Evolutionary conservation across 1,140 invertebrate species (phyloP).

Genomic region (Paraescarpia echinospica): DNA sequence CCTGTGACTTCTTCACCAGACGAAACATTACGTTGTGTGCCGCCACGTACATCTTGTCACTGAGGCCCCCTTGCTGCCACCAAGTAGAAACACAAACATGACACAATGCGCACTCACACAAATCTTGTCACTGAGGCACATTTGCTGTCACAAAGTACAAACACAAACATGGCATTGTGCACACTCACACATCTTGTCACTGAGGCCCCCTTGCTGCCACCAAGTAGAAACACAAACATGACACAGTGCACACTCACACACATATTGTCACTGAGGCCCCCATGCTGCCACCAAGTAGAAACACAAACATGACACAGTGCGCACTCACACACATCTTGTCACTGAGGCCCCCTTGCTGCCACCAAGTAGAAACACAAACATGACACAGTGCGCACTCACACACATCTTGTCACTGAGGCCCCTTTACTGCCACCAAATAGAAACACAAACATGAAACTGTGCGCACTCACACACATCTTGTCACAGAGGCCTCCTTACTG

Average conservation of each 20-base stretch:
- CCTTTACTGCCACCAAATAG: too few relatives aligned
- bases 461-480: too few relatives aligned
- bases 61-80: not conserved
- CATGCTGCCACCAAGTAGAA: conserved; percentile 34
- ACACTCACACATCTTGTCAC: not conserved
- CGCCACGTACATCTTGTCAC: not conserved
- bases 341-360: not conserved
- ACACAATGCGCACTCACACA: not conserved
- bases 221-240: conserved; percentile 28
- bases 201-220: not conserved
- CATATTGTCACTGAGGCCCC: conserved; percentile 50
- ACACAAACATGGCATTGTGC: not conserved
- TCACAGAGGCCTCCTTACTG: too few relatives aligned
- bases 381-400: not conserved
- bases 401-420: not conserved
- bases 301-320: too few relatives aligned
- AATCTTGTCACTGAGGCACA: not conserved
- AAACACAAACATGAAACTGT: too few relatives aligned
- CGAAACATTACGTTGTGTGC: conserved; percentile 6
- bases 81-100: not conserved
- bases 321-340: not conserved
- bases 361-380: not conserved
- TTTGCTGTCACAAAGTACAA: conserved; percentile 11
- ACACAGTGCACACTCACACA: conserved; percentile 46
- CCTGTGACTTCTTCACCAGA: not conserved